Evolutionary conservation across 2,113 vertebrate species (phyloP), one percentile per base, ranked within the genome.

Genomic region (Cromileptes altivelis): DNA sequence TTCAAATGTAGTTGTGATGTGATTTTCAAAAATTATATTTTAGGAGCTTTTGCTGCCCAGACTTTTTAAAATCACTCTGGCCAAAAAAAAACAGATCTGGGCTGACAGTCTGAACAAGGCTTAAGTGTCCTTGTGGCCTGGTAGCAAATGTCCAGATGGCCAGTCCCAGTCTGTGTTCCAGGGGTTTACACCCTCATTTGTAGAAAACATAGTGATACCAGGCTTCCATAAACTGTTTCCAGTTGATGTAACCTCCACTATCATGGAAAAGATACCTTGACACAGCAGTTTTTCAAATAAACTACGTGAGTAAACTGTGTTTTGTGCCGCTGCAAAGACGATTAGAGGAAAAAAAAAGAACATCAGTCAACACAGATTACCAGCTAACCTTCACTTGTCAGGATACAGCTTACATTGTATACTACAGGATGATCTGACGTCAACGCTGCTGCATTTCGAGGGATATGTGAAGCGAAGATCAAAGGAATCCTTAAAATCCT

Each of bases 401-500:
- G 65, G 50, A 72, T 8, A 1, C 23, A 14, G 47, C 37, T 42
- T 21, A 63, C 27, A 18, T 49, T 19, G 27, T 13, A 6, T 19
- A 18, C 42, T 17, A 33, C 14, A 37, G 52, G 23, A 45, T 42
- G 58, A n/a, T 69, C 37, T 62, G 19, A 63, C 1, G 11, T 58
- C 63, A 55, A 10, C 15, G 15, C 52, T 4, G 69, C 57, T 65
- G 64, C 37, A 0, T 67, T 72, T 70, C 3, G 4, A 67, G 57
- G 23, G 50, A 78, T 45, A 19, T 23, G 49, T 69, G 69, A 70
- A 37, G 70, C 18, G 15, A 30, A 27, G 60, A 84, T 84, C 69
- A 71, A 58, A 86, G 49, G 40, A 72, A 6, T 70, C 37, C n/a
- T 71, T 21, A 33, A 65, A 81, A 70, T 77, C 75, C 56, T 69